Evolutionary conservation across 2,113 vertebrate species (phyloP).

Genomic region (Gila orcuttii): DNA sequence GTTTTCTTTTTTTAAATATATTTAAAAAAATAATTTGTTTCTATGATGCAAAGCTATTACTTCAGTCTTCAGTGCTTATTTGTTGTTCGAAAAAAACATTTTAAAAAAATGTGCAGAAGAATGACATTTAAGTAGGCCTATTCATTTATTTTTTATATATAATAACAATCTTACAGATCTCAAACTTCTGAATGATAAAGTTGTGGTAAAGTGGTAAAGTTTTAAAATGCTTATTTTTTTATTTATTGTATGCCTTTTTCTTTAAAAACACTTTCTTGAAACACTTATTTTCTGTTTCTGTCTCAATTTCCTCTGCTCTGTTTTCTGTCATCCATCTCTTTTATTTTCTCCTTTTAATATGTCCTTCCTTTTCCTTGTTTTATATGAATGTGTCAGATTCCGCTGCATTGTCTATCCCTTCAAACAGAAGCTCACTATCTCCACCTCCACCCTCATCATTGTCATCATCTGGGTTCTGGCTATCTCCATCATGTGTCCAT

Average conservation of each 20-base stretch:
- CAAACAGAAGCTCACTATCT: constrained; percentile 84
- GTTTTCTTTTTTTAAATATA: not conserved
- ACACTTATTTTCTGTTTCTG: constrained; percentile 2
- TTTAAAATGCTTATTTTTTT: not conserved
- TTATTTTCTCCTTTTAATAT: not conserved
- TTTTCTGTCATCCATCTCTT: constrained; percentile 2
- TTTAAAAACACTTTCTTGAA: not conserved
- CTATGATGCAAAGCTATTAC: not conserved
- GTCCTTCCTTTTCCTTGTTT: not conserved
- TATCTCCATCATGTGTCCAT: constrained; percentile 86
- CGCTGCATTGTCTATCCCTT: constrained; percentile 89
- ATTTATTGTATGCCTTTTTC: not conserved
- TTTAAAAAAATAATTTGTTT: not conserved
- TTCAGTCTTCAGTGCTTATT: not conserved
- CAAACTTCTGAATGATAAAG: not conserved
- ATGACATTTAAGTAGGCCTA: not conserved
- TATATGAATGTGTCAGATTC: constrained; percentile 75
- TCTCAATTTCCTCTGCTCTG: not conserved
- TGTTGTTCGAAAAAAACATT: no score
- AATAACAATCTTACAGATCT: not conserved
- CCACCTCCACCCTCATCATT: constrained; percentile 77
- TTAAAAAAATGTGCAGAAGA: not conserved
- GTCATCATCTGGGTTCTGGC: constrained; percentile 87
- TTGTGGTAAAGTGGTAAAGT: no score
- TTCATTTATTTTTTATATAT: no score